Conservation (phyloP, 2,113 vertebrate genomes). For the Psittacara wagleri region DNA sequence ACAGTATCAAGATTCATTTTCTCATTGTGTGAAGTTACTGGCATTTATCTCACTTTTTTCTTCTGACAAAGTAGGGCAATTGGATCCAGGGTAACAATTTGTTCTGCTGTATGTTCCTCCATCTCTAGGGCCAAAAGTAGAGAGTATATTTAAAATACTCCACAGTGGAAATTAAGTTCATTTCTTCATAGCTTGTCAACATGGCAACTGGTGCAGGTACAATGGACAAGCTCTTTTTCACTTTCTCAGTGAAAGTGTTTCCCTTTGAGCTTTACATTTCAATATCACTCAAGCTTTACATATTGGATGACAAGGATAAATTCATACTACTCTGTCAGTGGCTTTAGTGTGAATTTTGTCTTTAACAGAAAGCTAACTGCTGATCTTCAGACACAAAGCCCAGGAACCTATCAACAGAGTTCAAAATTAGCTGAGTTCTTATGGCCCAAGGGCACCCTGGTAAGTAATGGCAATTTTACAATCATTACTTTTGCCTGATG, state of each 20-base stretch:
- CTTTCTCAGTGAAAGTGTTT: neutral
- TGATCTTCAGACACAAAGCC: constrained; percentile 46
- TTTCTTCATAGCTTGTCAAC: neutral
- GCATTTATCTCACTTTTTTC: neutral
- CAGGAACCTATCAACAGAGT: constrained; percentile 47
- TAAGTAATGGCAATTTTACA: constrained; percentile 48
- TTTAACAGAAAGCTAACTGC: constrained; percentile 55
- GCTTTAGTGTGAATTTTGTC: neutral
- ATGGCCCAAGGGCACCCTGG: constrained; percentile 17
- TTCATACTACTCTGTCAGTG: constrained; percentile 11
- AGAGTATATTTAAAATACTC: neutral
- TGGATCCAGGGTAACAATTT: neutral
- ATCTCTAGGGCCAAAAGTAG: neutral
- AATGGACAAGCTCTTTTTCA: neutral
- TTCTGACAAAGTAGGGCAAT: neutral
- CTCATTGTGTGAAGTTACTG: neutral
- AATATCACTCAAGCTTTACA: constrained; percentile 1
- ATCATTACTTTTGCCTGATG: constrained; percentile 43
- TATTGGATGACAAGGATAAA: constrained; percentile 20
- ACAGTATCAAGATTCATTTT: neutral
- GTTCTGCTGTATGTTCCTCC: neutral
- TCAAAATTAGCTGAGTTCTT: constrained; percentile 55
- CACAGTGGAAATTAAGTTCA: neutral
- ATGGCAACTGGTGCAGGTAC: neutral
- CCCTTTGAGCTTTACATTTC: constrained; percentile 12